Conservation (phyloP, 2,888 invertebrate genomes). For the Anthoptus insignis region DNA sequence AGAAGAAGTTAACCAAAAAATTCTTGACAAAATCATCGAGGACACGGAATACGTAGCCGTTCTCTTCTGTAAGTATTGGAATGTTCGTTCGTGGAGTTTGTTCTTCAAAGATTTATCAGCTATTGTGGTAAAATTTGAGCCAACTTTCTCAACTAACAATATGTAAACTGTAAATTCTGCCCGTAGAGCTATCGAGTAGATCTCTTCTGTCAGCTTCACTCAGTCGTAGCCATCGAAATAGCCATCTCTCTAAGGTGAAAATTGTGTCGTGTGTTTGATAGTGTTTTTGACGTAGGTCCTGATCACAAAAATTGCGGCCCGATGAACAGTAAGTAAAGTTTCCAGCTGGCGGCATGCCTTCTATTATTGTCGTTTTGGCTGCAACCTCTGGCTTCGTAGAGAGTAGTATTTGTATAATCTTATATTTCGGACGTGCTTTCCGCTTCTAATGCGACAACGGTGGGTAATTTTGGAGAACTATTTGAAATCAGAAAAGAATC, state of each 20-base stretch:
- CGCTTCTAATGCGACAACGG: conserved; percentile 62
- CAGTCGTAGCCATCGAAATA: conserved; percentile 59
- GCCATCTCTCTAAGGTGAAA: conserved; percentile 60
- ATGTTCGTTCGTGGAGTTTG: conserved; percentile 58
- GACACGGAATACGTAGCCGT: conserved; percentile 97
- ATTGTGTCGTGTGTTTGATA: conserved; percentile 84
- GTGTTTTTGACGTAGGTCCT: conserved; percentile 87
- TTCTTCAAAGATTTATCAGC: conserved; percentile 66
- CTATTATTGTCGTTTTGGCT: conserved; percentile 75
- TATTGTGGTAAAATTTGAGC: conserved; percentile 74
- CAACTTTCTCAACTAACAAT: conserved; percentile 78
- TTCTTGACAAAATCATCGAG: conserved; percentile 95
- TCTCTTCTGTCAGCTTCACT: conserved; percentile 60
- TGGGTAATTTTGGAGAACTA: conserved; percentile 52
- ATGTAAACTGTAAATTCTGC: conserved; percentile 63
- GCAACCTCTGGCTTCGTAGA: conserved; percentile 79
- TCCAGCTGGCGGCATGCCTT: conserved; percentile 76
- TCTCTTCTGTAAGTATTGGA: conserved; percentile 95
- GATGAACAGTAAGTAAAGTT: conserved; percentile 85
- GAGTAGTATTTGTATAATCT: conserved; percentile 55
- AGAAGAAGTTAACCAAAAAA: conserved; percentile 97
- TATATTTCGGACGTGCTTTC: conserved; percentile 61
- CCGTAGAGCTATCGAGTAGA: conserved; percentile 66
- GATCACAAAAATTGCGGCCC: conserved; percentile 86
- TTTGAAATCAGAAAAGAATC: conserved; percentile 51